Evolutionary conservation across 2,888 invertebrate genomes (phyloP).

Genomic region (Volucella bombylans): DNA sequence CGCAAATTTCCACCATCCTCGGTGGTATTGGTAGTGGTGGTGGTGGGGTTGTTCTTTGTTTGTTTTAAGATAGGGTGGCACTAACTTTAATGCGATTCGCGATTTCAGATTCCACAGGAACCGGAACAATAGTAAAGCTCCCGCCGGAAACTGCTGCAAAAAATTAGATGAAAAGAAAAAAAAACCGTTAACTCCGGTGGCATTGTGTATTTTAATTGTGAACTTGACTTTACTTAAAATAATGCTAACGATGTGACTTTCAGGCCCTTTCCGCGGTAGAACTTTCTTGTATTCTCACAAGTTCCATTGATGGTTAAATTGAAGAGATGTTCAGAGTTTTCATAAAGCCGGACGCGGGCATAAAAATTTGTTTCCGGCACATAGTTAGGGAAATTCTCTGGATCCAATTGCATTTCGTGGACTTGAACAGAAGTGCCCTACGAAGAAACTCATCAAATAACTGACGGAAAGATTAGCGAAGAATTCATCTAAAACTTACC

Average conservation of each 20-base stretch:
- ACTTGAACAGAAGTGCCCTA: conserved; percentile 47
- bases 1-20: not conserved
- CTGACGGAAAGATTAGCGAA: not conserved
- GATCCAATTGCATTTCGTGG: conserved; percentile 34
- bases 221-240: conserved; percentile 35
- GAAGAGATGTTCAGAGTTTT: not conserved
- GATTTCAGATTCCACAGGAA: not conserved
- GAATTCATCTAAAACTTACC: conserved; percentile 25
- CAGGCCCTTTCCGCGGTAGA: not conserved
- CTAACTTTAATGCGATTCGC: conserved; percentile 31
- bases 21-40: not conserved
- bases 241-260: not conserved
- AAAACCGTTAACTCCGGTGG: not conserved
- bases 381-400: conserved; percentile 53
- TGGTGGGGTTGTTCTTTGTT: not conserved
- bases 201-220: conserved; percentile 38
- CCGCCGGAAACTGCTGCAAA: not conserved
- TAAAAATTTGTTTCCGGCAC: conserved; percentile 53
- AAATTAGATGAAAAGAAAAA: conserved; percentile 7
- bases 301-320: conserved; percentile 18
- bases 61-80: conserved; percentile 7
- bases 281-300: conserved; percentile 12
- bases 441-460: not conserved
- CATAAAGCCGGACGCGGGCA: conserved; percentile 29
- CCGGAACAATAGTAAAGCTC: not conserved